A percentile compares a stretch with the other conserved stretches of the same genome.
Conservation (phyloP, 2,113 vertebrate genomes). For the Nematolebias whitei region DNA sequence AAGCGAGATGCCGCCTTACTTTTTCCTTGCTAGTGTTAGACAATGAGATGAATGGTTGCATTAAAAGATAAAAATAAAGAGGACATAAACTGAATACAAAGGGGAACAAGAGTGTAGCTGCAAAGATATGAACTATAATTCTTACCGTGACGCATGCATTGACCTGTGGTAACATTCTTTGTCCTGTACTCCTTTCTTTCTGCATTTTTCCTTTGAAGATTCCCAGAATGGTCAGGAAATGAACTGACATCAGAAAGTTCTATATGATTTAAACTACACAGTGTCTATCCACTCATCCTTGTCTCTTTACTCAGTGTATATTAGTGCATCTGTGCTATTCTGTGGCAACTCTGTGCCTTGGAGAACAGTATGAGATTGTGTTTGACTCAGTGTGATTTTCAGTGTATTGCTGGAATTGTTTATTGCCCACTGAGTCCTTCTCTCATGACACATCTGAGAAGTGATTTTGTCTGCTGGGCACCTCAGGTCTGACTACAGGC, state of each 20-base stretch:
- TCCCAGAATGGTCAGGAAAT: conserved; percentile 30
- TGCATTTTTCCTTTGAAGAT: conserved; percentile 33
- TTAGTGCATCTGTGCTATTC: conserved; percentile 28
- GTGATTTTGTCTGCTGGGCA: conserved; percentile 38
- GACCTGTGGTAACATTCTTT: conserved; percentile 51
- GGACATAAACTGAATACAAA: conserved; percentile 68
- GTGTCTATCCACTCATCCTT: conserved; percentile 15
- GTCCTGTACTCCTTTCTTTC: neutral
- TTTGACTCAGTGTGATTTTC: conserved; percentile 7
- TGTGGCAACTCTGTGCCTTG: conserved; percentile 21
- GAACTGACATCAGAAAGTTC: conserved; percentile 25
- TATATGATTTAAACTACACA: conserved; percentile 34
- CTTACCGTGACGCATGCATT: conserved; percentile 59
- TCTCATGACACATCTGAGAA: conserved; percentile 38
- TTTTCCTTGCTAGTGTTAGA: conserved; percentile 55
- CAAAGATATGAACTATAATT: conserved; percentile 67
- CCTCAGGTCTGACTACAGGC: conserved; percentile 36
- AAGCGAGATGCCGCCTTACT: conserved; percentile 59
- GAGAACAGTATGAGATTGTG: conserved; percentile 7
- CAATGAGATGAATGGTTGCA: conserved; percentile 75
- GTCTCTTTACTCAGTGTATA: conserved; percentile 11
- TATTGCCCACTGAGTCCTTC: conserved; percentile 24
- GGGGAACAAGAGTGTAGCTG: conserved; percentile 45
- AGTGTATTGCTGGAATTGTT: conserved; percentile 9
- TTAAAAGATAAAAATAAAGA: conserved; percentile 77